Percentiles rank a stretch among this genome's conserved stretches.
Evolutionary conservation across 2,113 vertebrate species (phyloP).

Genomic region (Saccopteryx bilineata): DNA sequence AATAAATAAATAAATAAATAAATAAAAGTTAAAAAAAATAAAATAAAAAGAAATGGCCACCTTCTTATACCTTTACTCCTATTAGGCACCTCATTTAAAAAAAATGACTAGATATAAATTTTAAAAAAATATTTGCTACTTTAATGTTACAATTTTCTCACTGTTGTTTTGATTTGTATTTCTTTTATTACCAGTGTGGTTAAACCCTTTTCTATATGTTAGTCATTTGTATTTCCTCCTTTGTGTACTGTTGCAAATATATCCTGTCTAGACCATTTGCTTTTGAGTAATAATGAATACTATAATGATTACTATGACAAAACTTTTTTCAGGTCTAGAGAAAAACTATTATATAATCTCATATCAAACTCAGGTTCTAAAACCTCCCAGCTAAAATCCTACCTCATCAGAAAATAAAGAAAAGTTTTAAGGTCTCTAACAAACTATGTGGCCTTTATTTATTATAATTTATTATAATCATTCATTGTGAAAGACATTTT

Average conservation of each 20-base stretch:
- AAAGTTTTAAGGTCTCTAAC: conserved; percentile 1
- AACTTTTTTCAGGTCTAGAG: conserved; percentile 18
- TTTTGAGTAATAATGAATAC: conserved; percentile 31
- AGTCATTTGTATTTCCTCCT: conserved; percentile 53
- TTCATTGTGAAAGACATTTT: conserved; percentile 9
- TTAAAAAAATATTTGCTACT: neutral
- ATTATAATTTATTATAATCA: conserved; percentile 7
- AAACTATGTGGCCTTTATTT: neutral
- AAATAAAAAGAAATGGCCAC: neutral
- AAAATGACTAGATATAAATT: neutral
- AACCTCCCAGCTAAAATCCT: neutral
- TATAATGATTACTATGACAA: neutral
- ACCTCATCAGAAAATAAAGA: conserved; percentile 28
- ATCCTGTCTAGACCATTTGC: conserved; percentile 33
- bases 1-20: too few species aligned
- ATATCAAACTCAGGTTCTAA: neutral
- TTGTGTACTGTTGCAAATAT: neutral
- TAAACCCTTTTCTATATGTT: neutral
- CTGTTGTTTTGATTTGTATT: conserved; percentile 1
- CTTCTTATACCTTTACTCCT: neutral
- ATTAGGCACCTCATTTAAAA: neutral
- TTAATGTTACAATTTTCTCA: conserved; percentile 11
- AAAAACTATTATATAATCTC: conserved; percentile 21
- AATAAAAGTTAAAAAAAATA: too few species aligned
- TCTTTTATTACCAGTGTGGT: neutral